These are phyloP conservation scores for Gymnodraco acuticeps DNA, from an alignment of 2,797 vertebrate genomes.

Conservation along the genomic window DNA sequence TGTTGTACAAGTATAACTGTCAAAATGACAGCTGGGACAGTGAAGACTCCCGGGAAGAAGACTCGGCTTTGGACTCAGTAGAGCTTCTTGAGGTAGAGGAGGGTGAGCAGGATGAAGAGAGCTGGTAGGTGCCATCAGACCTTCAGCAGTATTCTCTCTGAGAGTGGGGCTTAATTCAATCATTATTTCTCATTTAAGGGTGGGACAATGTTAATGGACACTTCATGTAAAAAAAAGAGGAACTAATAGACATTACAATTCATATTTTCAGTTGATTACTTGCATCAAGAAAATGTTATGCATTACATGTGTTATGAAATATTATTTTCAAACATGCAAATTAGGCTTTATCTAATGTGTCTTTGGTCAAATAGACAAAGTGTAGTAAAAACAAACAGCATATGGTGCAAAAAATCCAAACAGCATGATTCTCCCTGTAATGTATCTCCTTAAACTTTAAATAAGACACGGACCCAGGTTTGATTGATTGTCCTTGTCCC, in stretches of 20 bases:
- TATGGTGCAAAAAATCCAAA: too few species aligned
- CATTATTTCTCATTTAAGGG: not conserved
- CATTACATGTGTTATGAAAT: too few species aligned
- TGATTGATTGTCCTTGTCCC: not conserved
- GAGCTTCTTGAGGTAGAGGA: slow-evolving; percentile 72
- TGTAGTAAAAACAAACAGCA: too few species aligned
- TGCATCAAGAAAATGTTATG: too few species aligned
- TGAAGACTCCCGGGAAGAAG: slow-evolving; percentile 40
- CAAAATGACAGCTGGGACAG: slow-evolving; percentile 49
- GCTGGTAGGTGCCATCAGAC: slow-evolving; percentile 71
- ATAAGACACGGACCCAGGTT: not conserved
- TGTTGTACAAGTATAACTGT: slow-evolving; percentile 30
- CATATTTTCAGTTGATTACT: too few species aligned
- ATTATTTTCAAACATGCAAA: too few species aligned
- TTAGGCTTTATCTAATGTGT: too few species aligned
- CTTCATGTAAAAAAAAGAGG: too few species aligned
- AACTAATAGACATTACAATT: too few species aligned
- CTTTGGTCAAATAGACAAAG: too few species aligned
- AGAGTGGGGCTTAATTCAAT: not conserved
- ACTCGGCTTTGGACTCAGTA: slow-evolving; percentile 73
- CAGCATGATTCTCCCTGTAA: too few species aligned
- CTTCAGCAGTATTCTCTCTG: not conserved
- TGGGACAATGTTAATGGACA: not conserved
- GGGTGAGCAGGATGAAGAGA: slow-evolving; percentile 68
- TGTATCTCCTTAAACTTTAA: not conserved